phyloP scores from a whole-genome alignment of 2,797 vertebrate species.

The Oceanodroma leucorhoa region DNA sequence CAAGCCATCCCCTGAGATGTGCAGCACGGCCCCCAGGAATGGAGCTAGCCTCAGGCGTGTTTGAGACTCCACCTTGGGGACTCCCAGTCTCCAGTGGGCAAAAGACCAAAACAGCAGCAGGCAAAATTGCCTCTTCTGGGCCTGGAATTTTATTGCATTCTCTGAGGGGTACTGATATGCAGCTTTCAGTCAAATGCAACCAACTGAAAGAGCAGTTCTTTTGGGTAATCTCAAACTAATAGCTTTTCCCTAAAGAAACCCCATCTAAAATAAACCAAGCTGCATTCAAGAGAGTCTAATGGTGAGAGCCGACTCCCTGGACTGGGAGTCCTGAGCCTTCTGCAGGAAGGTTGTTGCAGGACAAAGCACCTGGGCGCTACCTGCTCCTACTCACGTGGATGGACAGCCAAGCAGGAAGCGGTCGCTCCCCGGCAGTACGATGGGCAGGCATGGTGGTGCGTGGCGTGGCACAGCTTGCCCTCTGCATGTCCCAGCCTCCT shows the following conservation, averaged over 20 bases:
- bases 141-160: background rate
- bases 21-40: accelerated
- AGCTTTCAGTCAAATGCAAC: background rate
- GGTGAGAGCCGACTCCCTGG: background rate
- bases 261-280: background rate
- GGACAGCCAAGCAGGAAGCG: accelerated
- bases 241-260: background rate
- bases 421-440: accelerated
- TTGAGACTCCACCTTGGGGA: background rate
- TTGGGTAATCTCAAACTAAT: background rate
- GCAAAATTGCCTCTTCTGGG: background rate
- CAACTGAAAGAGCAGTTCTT: background rate
- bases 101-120: background rate
- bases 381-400: background rate
- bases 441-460: accelerated
- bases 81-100: background rate
- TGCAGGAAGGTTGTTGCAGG: background rate
- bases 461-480: accelerated
- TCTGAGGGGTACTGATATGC: background rate
- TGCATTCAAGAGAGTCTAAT: background rate
- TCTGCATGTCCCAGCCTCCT: background rate
- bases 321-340: background rate
- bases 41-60: background rate
- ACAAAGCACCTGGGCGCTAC: background rate
- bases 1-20: background rate